Conservation (phyloP, 1,140 invertebrate species). For the Lasioglossum albipes region DNA sequence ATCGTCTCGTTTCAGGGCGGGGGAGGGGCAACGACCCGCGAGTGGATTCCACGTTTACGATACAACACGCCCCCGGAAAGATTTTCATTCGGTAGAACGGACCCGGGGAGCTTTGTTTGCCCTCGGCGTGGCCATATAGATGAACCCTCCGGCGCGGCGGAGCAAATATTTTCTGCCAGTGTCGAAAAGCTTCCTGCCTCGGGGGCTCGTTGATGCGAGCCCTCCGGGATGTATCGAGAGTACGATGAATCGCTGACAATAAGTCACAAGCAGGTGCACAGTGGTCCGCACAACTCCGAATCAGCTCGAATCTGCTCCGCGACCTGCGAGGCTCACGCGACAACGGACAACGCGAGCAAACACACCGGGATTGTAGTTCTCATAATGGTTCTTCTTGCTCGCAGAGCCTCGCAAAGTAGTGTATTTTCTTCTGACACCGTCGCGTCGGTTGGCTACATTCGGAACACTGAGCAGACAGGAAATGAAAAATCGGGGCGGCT, state of each 20-base stretch:
- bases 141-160: constrained; percentile 20
- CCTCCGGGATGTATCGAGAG: constrained; percentile 4
- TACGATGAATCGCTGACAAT: constrained; percentile 39
- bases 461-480: background rate
- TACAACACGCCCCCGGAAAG: constrained; percentile 27
- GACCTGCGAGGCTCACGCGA: background rate
- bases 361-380: constrained; percentile 22
- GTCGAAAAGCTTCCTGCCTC: constrained; percentile 26
- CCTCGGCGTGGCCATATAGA: background rate
- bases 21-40: constrained; percentile 17
- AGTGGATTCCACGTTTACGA: constrained; percentile 36
- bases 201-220: no score
- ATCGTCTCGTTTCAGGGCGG: constrained; percentile 38
- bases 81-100: constrained; percentile 32
- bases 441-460: background rate
- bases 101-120: background rate
- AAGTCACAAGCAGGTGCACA: no score
- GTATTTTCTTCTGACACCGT: background rate
- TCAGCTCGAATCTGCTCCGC: no score
- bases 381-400: constrained; percentile 4
- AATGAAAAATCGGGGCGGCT: background rate
- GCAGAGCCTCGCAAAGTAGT: background rate
- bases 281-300: no score
- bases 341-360: background rate
- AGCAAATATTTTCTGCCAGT: constrained; percentile 40